Conservation (phyloP, 2,888 invertebrate genomes). For the Microctonus brassicae region DNA sequence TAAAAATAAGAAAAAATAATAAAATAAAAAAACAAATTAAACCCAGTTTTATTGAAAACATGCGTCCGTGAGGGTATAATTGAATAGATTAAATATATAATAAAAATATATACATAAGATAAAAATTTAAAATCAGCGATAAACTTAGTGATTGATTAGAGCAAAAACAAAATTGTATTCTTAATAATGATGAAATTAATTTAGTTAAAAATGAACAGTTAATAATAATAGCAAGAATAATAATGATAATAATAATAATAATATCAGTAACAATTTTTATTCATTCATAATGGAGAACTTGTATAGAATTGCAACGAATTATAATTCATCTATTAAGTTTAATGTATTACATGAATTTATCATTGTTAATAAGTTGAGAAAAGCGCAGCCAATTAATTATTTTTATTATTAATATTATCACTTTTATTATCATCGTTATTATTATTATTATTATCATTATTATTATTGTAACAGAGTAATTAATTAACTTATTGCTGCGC, state of each 20-base stretch:
- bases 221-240: too few relatives aligned
- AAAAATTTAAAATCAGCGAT: constrained; percentile 16
- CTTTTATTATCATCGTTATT: not conserved
- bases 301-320: constrained; percentile 26
- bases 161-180: not conserved
- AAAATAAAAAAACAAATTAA: not conserved
- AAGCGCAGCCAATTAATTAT: constrained; percentile 34
- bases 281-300: not conserved
- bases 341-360: constrained; percentile 43
- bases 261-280: not conserved
- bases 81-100: not conserved
- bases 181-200: not conserved
- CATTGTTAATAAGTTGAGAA: constrained; percentile 40
- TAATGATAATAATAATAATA: constrained; percentile 9
- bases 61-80: not conserved
- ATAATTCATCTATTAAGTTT: constrained; percentile 42
- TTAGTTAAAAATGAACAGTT: too few relatives aligned
- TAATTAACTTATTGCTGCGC: constrained; percentile 28
- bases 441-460: constrained; percentile 8
- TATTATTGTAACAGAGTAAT: not conserved
- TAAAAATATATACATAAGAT: too few relatives aligned
- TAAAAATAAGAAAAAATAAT: too few relatives aligned
- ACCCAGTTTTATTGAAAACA: too few relatives aligned
- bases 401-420: not conserved
- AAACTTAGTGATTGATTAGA: not conserved